phyloP scores from a whole-genome alignment of 2,797 vertebrate species.

The Balearica regulorum region DNA sequence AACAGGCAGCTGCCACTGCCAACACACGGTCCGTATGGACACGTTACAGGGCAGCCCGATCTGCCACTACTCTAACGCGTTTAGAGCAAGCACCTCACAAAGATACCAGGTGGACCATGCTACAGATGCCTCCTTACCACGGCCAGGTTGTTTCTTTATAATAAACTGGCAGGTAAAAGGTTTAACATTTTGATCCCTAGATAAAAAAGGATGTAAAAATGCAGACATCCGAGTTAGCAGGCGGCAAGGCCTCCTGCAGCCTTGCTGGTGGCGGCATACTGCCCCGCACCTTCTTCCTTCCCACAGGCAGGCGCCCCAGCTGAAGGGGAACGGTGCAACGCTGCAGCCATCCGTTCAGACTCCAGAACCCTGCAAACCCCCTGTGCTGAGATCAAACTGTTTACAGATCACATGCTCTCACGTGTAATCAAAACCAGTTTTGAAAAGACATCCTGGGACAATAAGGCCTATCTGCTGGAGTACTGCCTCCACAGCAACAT shows the following conservation, averaged over 20 bases:
- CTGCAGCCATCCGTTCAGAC: not conserved
- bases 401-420: not conserved
- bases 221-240: not conserved
- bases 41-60: accelerated
- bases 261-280: accelerated
- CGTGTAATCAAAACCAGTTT: accelerated
- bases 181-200: not conserved
- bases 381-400: accelerated
- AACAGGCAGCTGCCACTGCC: not conserved
- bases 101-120: not conserved
- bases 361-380: not conserved
- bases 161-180: not conserved
- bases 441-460: not conserved
- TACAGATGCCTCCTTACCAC: not conserved
- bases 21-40: accelerated
- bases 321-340: not conserved
- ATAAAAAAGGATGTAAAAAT: not conserved
- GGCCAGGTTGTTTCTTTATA: not conserved
- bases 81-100: not conserved
- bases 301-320: not conserved
- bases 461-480: not conserved
- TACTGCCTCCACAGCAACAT: not conserved
- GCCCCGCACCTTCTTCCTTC: not conserved
- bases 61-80: not conserved
- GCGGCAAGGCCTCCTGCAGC: not conserved